These are phyloP conservation scores for Poliocrania exsul DNA, from an alignment of 2,797 vertebrate species.

Conservation along the genomic window DNA sequence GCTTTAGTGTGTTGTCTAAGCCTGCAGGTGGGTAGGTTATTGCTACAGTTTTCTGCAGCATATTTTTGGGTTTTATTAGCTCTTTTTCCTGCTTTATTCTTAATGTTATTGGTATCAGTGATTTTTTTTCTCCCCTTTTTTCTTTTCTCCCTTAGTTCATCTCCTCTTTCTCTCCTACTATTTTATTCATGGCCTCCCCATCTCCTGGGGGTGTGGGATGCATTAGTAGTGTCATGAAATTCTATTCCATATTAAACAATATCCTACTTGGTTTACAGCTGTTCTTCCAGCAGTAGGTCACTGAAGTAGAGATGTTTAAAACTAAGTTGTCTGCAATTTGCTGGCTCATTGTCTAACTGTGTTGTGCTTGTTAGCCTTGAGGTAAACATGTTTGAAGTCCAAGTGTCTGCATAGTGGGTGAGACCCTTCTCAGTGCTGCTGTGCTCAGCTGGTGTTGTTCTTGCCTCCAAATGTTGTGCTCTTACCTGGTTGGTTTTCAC, in stretches of 20 bases:
- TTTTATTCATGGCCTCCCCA: background rate
- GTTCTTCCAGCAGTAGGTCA: background rate
- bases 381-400: no score
- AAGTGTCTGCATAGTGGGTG: background rate
- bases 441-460: background rate
- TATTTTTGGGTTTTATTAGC: background rate
- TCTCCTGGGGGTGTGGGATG: background rate
- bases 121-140: fast-evolving
- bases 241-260: background rate
- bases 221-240: background rate
- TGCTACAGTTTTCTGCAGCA: background rate
- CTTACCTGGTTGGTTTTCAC: background rate
- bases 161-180: background rate
- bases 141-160: background rate
- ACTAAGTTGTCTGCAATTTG: background rate
- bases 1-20: background rate
- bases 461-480: background rate
- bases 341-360: fast-evolving
- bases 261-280: background rate
- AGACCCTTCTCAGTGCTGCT: background rate
- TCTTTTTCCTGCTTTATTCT: background rate
- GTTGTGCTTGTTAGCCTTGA: background rate
- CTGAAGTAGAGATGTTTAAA: background rate
- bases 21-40: background rate
- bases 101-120: background rate